Percentiles rank a stretch among this genome's conserved stretches.
Evolutionary conservation across 1,140 invertebrate species (phyloP).

Genomic region (Microplitis mediator): DNA sequence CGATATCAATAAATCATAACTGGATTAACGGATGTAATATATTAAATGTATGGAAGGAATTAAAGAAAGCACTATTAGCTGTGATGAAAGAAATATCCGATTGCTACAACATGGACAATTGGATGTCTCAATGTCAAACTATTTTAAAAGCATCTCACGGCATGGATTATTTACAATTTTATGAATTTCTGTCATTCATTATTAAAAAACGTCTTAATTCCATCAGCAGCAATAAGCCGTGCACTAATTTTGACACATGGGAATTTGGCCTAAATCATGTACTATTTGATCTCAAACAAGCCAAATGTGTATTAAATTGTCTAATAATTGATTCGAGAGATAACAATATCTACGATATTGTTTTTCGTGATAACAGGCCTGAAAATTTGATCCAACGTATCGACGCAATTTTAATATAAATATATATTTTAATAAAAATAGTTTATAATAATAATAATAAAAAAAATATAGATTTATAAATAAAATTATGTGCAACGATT

Average conservation of each 20-base stretch:
- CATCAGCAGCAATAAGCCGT: constrained; percentile 38
- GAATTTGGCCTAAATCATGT: constrained; percentile 55
- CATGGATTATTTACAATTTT: constrained; percentile 78
- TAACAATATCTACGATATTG: constrained; percentile 41
- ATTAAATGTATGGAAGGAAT: constrained; percentile 71
- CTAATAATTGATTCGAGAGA: constrained; percentile 49
- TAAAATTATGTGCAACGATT: background rate
- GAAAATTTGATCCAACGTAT: constrained; percentile 41
- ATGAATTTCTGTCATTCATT: constrained; percentile 71
- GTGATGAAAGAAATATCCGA: constrained; percentile 83
- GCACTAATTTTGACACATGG: constrained; percentile 47
- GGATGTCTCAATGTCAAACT: constrained; percentile 76
- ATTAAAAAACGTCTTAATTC: constrained; percentile 61
- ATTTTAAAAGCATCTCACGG: constrained; percentile 84
- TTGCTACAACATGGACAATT: constrained; percentile 74
- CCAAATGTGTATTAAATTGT: constrained; percentile 47
- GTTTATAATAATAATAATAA: background rate
- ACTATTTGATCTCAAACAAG: constrained; percentile 56
- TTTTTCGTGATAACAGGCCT: constrained; percentile 42
- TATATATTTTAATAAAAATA: background rate
- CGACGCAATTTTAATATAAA: constrained; percentile 15
- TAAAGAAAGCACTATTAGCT: constrained; percentile 69
- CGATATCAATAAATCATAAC: constrained; percentile 97
- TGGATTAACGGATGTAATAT: constrained; percentile 95
- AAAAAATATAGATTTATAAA: background rate